Evolutionary conservation across 2,888 invertebrate genomes (phyloP), one percentile per base, ranked within the genome.

Genomic region (Habrosyne pyritoides): DNA sequence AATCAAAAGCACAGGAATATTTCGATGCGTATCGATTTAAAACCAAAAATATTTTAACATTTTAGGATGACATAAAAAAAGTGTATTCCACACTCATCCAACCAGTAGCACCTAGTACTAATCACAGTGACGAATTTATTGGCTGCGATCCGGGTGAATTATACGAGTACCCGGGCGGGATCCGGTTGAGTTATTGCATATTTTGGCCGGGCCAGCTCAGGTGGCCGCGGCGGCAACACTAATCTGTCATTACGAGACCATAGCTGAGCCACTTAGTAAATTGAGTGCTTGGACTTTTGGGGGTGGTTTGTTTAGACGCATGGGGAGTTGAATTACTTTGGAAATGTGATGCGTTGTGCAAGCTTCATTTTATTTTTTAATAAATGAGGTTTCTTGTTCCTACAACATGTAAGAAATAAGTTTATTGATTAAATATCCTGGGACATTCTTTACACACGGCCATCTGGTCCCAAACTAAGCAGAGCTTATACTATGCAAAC

Each of bases 51-150:
- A n/a, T n/a, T n/a, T n/a, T n/a, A n/a, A n/a, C 24, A 24, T 24
- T 24, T 24, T 30, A 52, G 50, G 54, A n/a, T 3, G 8, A 10
- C 36, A 33, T 48, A 36, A 53, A 54, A 56, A 54, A 60, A 59
- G 36, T 56, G 47, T 52, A 55, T 56, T 78, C 75, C 77, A 70
- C 59, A 68, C 55, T 60, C 61, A 58, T 28, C 57, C 52, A 57
- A 59, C 58, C 59, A 54, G 49, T 22, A 52, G 55, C 21, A 55
- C 60, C 63, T 54, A 42, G 63, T 66, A 76, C 82, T 87, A 89
- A 89, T 90, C 87, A 87, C 83, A 60, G 74, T 90, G 90, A 91
- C 75, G 90, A 91, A 91, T 91, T 91, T 91, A 91, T 91, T 82
- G 89, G 84, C 67, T 69, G 73, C 81, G 83, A 84, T 83, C 83